Evolutionary conservation across 2,113 vertebrate species (phyloP), one percentile per base, ranked within the genome.

Genomic region (Tautogolabrus adspersus): DNA sequence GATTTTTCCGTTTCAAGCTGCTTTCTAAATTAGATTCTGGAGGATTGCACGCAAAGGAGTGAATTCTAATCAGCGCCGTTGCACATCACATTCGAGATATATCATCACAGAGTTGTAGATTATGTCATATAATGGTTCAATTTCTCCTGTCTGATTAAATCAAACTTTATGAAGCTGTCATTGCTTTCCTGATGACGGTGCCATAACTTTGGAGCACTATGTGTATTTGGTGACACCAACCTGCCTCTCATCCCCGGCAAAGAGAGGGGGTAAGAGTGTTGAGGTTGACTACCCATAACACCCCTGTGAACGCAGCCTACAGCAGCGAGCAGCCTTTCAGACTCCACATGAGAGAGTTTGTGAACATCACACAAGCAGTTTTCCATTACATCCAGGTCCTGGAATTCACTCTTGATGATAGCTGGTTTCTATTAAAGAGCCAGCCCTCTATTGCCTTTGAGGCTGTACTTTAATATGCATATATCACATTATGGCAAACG

Each of bases 161-260:
- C 90, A 92, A 89, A 91, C 91, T 92, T 92, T 93, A 93, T 92
- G 89, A 94, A 94, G 88, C 91, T 93, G 91, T 90, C 90, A 87
- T 83, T 78, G 76, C 83, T 75, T 88, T 78, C 66, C 86, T 85
- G 85, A 85, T 91, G 91, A 92, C 85, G 74, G 79, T 63, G 82
- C 83, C 82, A 88, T 93, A 81, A 92, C 91, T 93, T 88, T 88
- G 80, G 79, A 59, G 84, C 81, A 83, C 78, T 81, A 84, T 75
- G 59, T 79, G 68, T 52, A 82, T 87, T 83, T 88, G 84, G 84
- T 90, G 88, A 90, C 87, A 93, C 91, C 74, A 88, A 69, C 76
- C 63, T 61, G 51, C 63, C 69, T 59, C 23, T 52, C n/a, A 5
- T 26, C 18, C 42, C n/a, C 7, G 21, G 30, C 22, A 30, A 49